A percentile compares a stretch with the other conserved stretches of the same genome.
phyloP scores from a whole-genome alignment of 1,140 invertebrate genomes.

The Rhynchophorus ferrugineus region DNA sequence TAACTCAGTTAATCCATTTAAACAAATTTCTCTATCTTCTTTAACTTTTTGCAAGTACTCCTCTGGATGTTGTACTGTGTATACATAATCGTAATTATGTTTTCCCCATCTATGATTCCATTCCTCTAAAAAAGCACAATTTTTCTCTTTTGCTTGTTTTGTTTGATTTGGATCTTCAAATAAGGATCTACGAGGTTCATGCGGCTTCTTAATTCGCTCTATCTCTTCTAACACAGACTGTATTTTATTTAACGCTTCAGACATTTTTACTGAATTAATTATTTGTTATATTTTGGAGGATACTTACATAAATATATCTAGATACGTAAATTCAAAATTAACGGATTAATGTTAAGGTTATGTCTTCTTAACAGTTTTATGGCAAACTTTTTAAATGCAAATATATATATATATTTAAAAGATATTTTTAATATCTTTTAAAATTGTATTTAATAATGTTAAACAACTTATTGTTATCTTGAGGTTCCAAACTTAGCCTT shows the following conservation, averaged over 20 bases:
- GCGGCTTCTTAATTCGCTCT: background rate
- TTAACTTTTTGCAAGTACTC: background rate
- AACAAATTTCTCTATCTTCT: background rate
- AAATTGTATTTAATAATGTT: too few species aligned
- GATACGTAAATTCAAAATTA: too few species aligned
- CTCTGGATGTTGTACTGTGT: background rate
- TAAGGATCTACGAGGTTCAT: background rate
- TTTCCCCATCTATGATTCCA: constrained; percentile 1
- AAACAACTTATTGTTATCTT: too few species aligned
- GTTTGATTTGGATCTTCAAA: background rate
- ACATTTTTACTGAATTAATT: too few species aligned
- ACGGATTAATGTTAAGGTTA: too few species aligned
- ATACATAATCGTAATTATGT: constrained; percentile 1
- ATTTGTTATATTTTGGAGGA: too few species aligned
- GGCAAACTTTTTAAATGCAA: too few species aligned
- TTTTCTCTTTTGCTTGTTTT: background rate
- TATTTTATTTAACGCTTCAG: background rate
- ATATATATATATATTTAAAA: too few species aligned
- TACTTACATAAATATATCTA: too few species aligned
- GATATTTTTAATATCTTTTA: too few species aligned
- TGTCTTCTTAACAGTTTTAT: too few species aligned
- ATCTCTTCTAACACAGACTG: background rate
- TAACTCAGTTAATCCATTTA: background rate
- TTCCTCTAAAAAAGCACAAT: background rate
- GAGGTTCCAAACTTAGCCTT: too few species aligned